Evolutionary conservation across 2,113 vertebrate genomes (phyloP), one percentile per base, ranked within the genome.

Genomic region (Periophthalmus modestus): DNA sequence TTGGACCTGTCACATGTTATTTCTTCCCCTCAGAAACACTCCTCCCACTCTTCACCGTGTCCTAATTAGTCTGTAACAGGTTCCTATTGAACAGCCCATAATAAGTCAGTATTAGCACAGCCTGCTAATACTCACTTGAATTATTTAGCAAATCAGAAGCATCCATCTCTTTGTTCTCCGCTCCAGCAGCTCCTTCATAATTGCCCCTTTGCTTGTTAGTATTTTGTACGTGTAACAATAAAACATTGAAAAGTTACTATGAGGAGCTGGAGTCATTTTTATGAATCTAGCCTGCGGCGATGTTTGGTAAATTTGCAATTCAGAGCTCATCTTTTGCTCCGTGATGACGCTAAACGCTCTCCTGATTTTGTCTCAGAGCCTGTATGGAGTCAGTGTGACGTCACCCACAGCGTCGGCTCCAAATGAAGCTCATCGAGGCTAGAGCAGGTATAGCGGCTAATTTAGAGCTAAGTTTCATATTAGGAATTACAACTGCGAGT

Each of bases 271-370:
- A 78, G 57, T 77, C 24, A 50, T 75, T 74, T 69, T 39, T 75
- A 12, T 69, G 61, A 39, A 43, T 68, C 34, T 34, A 55, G 21
- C 73, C 74, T 70, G 7, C 0, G 47, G 59, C 52, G 43, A 36
- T 71, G 13, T 58, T 46, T 12, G 39, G 43, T 43, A 24, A n/a
- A 65, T 81, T 69, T 77, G 54, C 67, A 66, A 69, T 63, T 71
- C 71, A 52, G 13, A 76, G n/a, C 23, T 50, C 70, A 71, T 83
- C 70, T 58, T 47, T 72, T 63, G 24, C 3, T 76, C 66, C 16
- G 48, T 43, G 47, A 39, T 73, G 81, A 70, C 21, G 67, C 52
- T 73, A 58, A 78, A 83, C 68, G 66, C 66, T 19, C 43, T 74
- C 71, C 72, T 68, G 71, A 77, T 57, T 75, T 72, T 47, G 28